These are phyloP conservation scores for Thymelicus sylvestris DNA, from an alignment of 2,888 invertebrate genomes.

Conservation along the genomic window DNA sequence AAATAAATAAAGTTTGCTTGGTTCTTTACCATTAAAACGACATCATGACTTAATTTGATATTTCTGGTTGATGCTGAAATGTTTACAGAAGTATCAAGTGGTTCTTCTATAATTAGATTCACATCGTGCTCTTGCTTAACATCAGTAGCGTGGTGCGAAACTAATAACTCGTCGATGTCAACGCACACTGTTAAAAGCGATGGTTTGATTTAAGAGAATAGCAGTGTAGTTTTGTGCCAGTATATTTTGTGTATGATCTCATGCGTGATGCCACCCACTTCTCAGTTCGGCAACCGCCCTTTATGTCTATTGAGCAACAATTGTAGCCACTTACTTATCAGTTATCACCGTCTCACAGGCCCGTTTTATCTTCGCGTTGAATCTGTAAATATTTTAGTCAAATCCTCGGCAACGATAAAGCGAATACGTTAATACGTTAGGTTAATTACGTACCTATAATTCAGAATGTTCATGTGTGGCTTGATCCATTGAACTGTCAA, in stretches of 20 bases:
- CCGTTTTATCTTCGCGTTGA: no score
- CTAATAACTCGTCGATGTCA: background rate
- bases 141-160: background rate
- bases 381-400: no score
- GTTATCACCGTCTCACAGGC: conserved; percentile 10
- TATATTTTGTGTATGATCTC: conserved; percentile 46
- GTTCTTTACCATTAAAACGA: no score
- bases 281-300: conserved; percentile 28
- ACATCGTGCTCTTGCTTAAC: background rate
- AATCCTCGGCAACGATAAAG: no score
- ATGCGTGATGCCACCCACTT: conserved; percentile 50
- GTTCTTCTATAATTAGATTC: background rate
- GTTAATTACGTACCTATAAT: no score
- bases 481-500: no score
- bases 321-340: conserved; percentile 23
- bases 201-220: conserved; percentile 6
- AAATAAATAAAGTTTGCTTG: no score
- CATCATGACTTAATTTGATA: background rate
- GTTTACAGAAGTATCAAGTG: background rate
- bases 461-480: no score
- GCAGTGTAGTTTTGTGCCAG: background rate
- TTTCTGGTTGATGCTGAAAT: no score
- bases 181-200: background rate
- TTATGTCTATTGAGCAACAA: conserved; percentile 26
- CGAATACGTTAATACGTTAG: no score